A percentile compares a stretch with the other conserved stretches of the same genome.
These are phyloP conservation scores for Trichechus manatus DNA, from an alignment of 2,113 vertebrate species.

Conservation along the genomic window DNA sequence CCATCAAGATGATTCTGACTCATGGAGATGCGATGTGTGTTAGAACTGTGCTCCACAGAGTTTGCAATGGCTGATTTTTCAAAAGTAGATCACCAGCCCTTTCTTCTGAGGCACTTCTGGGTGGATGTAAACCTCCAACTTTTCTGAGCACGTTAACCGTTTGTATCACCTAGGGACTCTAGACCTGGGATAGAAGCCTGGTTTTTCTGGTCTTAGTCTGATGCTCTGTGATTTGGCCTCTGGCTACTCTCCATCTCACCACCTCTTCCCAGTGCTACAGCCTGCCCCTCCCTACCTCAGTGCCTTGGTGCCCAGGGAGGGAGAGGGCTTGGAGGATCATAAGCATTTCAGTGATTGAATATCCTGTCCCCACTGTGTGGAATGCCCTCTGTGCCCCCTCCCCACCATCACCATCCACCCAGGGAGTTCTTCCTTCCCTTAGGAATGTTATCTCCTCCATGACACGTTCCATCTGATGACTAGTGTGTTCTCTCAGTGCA, in stretches of 20 bases:
- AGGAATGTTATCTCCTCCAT: not conserved
- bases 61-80: not conserved
- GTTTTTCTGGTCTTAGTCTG: not conserved
- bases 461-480: not conserved
- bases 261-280: not conserved
- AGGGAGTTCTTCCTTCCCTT: not conserved
- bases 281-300: not conserved
- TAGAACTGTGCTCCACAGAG: not conserved
- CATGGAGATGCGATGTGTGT: not conserved
- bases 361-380: not conserved
- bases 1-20: not conserved
- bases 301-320: not conserved
- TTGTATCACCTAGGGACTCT: not conserved
- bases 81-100: not conserved
- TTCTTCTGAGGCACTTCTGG: not conserved
- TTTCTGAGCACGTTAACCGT: not conserved
- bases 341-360: not conserved
- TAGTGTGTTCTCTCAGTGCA: not conserved
- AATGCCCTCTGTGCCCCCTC: not conserved
- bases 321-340: not conserved
- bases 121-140: not conserved
- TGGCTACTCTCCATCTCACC: not conserved
- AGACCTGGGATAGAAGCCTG: not conserved
- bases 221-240: not conserved
- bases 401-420: not conserved